phyloP scores from a whole-genome alignment of 2,888 invertebrate species.

The Mimachlamys varia region DNA sequence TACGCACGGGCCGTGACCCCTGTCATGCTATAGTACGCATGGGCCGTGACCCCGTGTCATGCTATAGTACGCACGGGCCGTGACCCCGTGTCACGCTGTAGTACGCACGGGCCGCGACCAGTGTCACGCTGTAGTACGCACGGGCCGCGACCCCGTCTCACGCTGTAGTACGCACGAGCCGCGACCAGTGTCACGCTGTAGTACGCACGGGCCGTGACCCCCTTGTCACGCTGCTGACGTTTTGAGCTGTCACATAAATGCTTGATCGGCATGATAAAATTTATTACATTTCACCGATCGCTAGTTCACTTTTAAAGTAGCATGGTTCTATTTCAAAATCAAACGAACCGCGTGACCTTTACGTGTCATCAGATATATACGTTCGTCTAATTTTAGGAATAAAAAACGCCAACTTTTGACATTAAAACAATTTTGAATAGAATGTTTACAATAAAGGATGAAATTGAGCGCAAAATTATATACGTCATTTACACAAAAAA shows the following conservation, averaged over 20 bases:
- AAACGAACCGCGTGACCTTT: neutral
- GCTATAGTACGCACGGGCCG: no score
- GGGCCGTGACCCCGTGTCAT: no score
- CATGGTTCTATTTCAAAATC: conserved; percentile 17
- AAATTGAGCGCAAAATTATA: neutral
- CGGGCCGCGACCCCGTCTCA: neutral
- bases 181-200: neutral
- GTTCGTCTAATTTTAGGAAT: neutral
- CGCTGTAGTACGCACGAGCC: no score
- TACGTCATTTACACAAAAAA: neutral
- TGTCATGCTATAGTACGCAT: no score
- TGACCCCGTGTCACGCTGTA: no score
- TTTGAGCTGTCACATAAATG: neutral
- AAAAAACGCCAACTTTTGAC: neutral
- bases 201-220: neutral
- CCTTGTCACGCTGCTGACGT: neutral
- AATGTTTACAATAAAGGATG: neutral
- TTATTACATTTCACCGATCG: neutral
- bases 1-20: no score
- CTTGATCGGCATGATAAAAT: neutral
- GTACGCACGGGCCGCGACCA: no score
- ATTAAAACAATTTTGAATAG: neutral
- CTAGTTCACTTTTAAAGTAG: neutral
- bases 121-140: no score
- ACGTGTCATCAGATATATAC: neutral